Conservation (phyloP, 2,888 invertebrate species). For the Meiosimyza platycephala region DNA sequence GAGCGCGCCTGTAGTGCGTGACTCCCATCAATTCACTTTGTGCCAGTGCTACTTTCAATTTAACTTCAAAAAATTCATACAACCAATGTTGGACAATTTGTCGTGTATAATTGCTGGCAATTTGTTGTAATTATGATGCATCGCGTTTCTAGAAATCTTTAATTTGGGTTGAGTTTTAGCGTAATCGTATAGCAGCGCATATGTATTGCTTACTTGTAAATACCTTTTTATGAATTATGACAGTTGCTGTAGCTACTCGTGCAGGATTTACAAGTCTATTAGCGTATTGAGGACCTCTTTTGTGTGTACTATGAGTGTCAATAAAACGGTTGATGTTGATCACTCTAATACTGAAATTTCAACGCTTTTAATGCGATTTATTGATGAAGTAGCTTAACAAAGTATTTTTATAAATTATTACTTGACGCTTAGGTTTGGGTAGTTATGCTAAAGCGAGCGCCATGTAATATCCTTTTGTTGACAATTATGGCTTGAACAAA, state of each 20-base stretch:
- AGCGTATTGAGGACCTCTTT: background rate
- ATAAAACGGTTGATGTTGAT: conserved; percentile 21
- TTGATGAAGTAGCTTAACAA: too few species aligned
- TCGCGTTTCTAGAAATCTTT: conserved; percentile 6
- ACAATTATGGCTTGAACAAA: too few species aligned
- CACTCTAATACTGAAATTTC: too few species aligned
- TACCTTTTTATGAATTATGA: conserved; percentile 26
- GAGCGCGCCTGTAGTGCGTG: background rate
- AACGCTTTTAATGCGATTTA: too few species aligned
- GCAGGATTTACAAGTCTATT: conserved; percentile 5
- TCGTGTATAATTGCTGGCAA: conserved; percentile 26
- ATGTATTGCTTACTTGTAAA: background rate
- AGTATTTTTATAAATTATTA: too few species aligned
- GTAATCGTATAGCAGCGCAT: background rate
- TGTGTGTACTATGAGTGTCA: conserved; percentile 3
- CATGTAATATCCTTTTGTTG: too few species aligned
- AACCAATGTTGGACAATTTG: conserved; percentile 16
- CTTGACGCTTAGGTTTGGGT: too few species aligned
- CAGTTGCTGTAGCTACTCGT: background rate
- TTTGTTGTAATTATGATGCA: conserved; percentile 24
- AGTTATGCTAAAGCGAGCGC: too few species aligned
- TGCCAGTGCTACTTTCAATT: background rate
- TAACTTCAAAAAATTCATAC: background rate
- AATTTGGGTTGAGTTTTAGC: too few species aligned
- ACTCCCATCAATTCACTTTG: background rate